phyloP scores from a whole-genome alignment of 2,113 vertebrate species.

The Sinocyclocheilus rhinocerous region DNA sequence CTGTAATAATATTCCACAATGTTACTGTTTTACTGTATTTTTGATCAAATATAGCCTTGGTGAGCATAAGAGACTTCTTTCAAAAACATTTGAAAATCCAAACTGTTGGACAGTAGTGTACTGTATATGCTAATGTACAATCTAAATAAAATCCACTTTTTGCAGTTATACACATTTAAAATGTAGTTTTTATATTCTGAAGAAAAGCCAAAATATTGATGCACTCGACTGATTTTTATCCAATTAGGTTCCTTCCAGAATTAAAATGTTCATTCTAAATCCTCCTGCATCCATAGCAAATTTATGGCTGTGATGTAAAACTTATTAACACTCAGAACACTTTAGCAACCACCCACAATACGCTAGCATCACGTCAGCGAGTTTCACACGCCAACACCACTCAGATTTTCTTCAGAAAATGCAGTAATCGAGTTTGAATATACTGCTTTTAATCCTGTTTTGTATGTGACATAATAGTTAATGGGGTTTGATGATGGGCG shows the following conservation, averaged over 20 bases:
- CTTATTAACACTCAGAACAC: neutral
- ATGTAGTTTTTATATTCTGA: no score
- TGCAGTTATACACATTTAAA: no score
- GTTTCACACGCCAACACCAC: neutral
- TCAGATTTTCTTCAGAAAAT: neutral
- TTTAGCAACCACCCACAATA: neutral
- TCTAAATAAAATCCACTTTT: no score
- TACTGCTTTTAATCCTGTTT: constrained; percentile 56
- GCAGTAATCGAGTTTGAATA: constrained; percentile 49
- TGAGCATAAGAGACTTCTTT: neutral
- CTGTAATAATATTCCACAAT: neutral
- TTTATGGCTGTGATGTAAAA: neutral
- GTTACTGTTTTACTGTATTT: neutral
- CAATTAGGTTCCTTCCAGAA: neutral
- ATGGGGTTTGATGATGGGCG: constrained; percentile 53
- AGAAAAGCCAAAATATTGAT: neutral
- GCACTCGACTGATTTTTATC: neutral
- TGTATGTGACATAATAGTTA: constrained; percentile 54
- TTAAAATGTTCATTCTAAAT: neutral
- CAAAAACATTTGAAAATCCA: neutral
- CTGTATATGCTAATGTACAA: no score
- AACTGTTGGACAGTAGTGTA: no score
- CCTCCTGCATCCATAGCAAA: neutral
- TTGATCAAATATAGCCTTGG: neutral
- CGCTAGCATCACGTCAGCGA: neutral